These are phyloP conservation scores for Leptothorax acervorum DNA, from an alignment of 2,888 invertebrate species.

Conservation along the genomic window DNA sequence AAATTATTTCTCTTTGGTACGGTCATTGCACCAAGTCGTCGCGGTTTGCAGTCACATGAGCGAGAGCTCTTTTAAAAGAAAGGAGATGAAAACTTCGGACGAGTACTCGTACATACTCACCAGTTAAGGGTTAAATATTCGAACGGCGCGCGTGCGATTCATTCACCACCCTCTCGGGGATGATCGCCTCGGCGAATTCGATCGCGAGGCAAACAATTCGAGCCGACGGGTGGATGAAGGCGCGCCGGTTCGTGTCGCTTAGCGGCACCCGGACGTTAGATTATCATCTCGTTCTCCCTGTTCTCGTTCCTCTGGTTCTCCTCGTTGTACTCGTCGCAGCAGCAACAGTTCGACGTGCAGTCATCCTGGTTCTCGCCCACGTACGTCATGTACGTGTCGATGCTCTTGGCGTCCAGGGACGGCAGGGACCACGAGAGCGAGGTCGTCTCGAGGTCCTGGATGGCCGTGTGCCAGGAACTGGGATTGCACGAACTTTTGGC, in stretches of 20 bases:
- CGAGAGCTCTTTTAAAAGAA: background rate
- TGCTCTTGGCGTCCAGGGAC: constrained; percentile 81
- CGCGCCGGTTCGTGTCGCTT: background rate
- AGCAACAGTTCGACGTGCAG: constrained; percentile 79
- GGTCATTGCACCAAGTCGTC: background rate
- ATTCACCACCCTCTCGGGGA: background rate
- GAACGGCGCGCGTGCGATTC: background rate
- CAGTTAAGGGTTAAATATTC: constrained; percentile 38
- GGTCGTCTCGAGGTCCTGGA: constrained; percentile 78
- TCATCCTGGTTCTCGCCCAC: constrained; percentile 78
- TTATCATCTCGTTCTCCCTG: constrained; percentile 84
- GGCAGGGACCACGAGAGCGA: constrained; percentile 81
- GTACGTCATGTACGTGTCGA: constrained; percentile 83
- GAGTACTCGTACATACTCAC: background rate
- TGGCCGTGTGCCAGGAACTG: constrained; percentile 66
- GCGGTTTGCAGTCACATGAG: background rate
- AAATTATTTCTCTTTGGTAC: background rate
- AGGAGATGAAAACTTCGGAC: background rate
- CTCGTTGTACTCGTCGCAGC: constrained; percentile 81
- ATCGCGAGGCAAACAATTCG: constrained; percentile 11
- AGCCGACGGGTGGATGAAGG: background rate
- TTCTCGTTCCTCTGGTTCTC: constrained; percentile 84
- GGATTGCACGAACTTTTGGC: constrained; percentile 74
- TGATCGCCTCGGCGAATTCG: constrained; percentile 16
- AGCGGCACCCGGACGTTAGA: constrained; percentile 72